phyloP scores from a whole-genome alignment of 2,888 invertebrate genomes.

The Drosophila putrida region DNA sequence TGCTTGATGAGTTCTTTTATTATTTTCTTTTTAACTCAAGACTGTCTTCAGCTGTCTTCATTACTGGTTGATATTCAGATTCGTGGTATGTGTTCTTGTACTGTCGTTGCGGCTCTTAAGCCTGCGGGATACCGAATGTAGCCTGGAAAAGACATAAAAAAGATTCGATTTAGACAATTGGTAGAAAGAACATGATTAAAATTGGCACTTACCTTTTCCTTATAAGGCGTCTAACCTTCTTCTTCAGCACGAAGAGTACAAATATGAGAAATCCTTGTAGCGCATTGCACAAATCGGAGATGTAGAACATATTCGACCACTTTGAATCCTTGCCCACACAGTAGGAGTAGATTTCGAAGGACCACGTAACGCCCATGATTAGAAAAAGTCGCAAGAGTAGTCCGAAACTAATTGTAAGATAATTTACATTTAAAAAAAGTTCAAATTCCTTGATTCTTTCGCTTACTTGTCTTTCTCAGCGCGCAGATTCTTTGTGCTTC shows the following conservation, averaged over 20 bases:
- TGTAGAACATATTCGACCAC: constrained; percentile 82
- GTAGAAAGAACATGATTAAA: too few species aligned
- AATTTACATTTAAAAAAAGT: constrained; percentile 4
- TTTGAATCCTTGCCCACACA: constrained; percentile 86
- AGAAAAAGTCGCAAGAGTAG: constrained; percentile 92
- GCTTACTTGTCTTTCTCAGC: constrained; percentile 84
- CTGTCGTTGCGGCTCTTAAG: too few species aligned
- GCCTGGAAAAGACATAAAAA: constrained; percentile 15
- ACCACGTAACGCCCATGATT: constrained; percentile 95
- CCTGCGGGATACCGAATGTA: too few species aligned
- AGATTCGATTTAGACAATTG: background rate
- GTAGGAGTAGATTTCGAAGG: constrained; percentile 92
- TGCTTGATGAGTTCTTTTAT: too few species aligned
- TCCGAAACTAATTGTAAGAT: constrained; percentile 89
- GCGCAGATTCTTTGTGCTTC: constrained; percentile 82
- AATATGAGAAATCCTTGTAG: constrained; percentile 88
- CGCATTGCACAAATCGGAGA: constrained; percentile 87
- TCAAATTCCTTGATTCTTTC: background rate
- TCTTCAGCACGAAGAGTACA: constrained; percentile 88
- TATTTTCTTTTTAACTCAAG: too few species aligned
- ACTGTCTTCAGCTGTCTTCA: too few species aligned
- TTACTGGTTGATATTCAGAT: too few species aligned
- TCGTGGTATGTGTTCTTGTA: too few species aligned
- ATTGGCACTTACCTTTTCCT: constrained; percentile 81
- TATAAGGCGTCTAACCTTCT: constrained; percentile 84